Conservation (phyloP, 2,113 vertebrate species). For the Gila orcuttii region DNA sequence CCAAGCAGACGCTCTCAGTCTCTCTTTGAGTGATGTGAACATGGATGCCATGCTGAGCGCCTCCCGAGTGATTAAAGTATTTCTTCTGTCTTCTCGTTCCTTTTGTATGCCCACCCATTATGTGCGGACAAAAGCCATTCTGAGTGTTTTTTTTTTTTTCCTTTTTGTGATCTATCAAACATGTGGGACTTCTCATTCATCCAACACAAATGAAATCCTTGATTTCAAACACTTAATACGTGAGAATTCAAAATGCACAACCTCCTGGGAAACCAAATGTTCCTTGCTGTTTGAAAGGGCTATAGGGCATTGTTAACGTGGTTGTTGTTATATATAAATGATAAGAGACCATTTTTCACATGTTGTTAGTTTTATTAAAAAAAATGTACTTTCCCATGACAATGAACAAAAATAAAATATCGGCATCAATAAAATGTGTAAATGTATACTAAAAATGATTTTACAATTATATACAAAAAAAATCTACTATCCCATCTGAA, state of each 20-base stretch:
- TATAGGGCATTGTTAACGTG: background rate
- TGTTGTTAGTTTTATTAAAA: background rate
- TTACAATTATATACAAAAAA: background rate
- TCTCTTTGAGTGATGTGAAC: slow-evolving; percentile 27
- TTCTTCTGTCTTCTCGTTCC: slow-evolving; percentile 19
- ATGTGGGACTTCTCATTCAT: slow-evolving; percentile 26
- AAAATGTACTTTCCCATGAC: background rate
- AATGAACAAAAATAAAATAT: background rate
- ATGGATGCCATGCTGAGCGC: slow-evolving; percentile 19
- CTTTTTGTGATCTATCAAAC: slow-evolving; percentile 26
- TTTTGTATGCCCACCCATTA: slow-evolving; percentile 30
- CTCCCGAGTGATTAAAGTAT: slow-evolving; percentile 29
- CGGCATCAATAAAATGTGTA: background rate
- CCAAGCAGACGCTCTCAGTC: slow-evolving; percentile 23
- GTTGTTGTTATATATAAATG: background rate
- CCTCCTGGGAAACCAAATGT: slow-evolving; percentile 26
- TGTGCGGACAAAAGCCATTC: slow-evolving; percentile 18
- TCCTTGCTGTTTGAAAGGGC: background rate
- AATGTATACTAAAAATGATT: background rate
- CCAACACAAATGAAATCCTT: slow-evolving; percentile 40
- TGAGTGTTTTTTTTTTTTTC: background rate
- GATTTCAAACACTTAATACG: slow-evolving; percentile 37
- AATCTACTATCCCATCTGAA: background rate
- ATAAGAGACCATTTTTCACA: background rate
- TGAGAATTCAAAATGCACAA: slow-evolving; percentile 16